Evolutionary conservation across 2,113 vertebrate species (phyloP).

Genomic region (Pseudorectes ferrugineus): DNA sequence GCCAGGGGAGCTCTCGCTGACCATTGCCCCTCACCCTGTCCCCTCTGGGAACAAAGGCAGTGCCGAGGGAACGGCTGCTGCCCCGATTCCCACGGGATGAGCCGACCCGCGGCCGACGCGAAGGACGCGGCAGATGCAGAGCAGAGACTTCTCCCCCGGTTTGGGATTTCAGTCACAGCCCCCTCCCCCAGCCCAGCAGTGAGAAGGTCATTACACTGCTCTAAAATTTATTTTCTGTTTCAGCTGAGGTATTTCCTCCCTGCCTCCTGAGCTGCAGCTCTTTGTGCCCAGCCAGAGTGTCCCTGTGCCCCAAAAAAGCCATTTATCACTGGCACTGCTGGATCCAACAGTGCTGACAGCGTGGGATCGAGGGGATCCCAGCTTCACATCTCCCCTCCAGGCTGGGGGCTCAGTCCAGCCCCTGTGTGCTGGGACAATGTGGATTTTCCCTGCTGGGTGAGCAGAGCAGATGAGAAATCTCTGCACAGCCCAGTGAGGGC

Average conservation of each 20-base stretch:
- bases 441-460: background rate
- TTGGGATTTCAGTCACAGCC: background rate
- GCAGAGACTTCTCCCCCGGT: background rate
- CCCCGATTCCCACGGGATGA: background rate
- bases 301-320: background rate
- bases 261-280: background rate
- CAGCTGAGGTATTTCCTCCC: conserved; percentile 3
- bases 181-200: background rate
- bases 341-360: background rate
- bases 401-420: background rate
- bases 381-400: rapidly evolving
- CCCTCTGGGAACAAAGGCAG: background rate
- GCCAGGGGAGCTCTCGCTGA: background rate
- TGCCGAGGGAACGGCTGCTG: background rate
- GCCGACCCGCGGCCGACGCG: rapidly evolving
- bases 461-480: background rate
- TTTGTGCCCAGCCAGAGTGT: rapidly evolving
- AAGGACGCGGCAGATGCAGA: background rate
- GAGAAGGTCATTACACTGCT: background rate
- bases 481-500: background rate
- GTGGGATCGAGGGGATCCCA: rapidly evolving
- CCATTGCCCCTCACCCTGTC: rapidly evolving
- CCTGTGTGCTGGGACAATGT: rapidly evolving
- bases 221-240: background rate
- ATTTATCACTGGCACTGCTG: rapidly evolving